Conservation (phyloP, 2,888 invertebrate genomes). For the Philonicus albiceps region DNA sequence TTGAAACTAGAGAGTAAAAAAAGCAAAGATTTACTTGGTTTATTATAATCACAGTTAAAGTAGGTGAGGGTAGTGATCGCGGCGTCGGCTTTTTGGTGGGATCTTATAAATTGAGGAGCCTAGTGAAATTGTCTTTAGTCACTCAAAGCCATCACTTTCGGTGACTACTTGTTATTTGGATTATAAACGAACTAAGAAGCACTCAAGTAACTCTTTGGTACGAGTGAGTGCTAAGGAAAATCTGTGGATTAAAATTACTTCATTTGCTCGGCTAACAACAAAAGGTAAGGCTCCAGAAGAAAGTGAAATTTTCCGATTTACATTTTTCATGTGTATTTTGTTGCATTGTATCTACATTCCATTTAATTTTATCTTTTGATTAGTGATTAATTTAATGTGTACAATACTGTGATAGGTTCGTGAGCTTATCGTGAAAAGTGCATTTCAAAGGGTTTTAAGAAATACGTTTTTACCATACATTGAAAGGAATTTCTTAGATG, state of each 20-base stretch:
- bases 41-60: not conserved
- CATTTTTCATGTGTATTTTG: not conserved
- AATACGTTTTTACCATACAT: not conserved
- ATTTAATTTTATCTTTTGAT: not conserved
- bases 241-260: constrained; percentile 34
- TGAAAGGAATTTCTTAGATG: not conserved
- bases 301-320: constrained; percentile 34
- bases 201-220: not conserved
- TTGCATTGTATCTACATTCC: not conserved
- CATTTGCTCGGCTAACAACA: constrained; percentile 2
- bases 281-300: constrained; percentile 33
- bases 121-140: constrained; percentile 41
- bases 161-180: not conserved
- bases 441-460: not conserved
- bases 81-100: constrained; percentile 29
- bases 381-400: not conserved
- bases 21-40: not conserved
- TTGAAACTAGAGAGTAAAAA: not conserved
- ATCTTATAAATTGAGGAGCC: constrained; percentile 41
- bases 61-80: constrained; percentile 17
- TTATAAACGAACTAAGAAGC: not conserved
- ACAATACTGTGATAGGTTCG: not conserved
- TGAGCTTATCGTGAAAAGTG: not conserved
- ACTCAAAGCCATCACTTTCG: not conserved
- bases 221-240: not conserved